Conservation (phyloP, 2,888 invertebrate genomes). For the Vanessa cardui region DNA sequence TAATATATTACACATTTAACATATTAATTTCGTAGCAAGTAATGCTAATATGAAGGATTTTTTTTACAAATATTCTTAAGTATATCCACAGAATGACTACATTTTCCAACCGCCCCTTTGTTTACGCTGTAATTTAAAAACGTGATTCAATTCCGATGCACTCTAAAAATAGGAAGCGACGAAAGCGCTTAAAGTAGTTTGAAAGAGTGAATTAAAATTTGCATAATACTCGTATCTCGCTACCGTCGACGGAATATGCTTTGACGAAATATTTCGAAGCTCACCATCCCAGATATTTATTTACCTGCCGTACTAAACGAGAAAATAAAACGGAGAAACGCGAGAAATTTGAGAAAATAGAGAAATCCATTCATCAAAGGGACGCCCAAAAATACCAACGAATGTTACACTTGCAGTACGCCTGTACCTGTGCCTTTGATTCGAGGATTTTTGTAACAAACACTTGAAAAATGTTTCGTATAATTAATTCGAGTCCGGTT, state of each 20-base stretch:
- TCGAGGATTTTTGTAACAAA: conserved; percentile 28
- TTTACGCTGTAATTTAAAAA: conserved; percentile 27
- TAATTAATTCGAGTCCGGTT: conserved; percentile 24
- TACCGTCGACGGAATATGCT: conserved; percentile 37
- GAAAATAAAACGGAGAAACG: conserved; percentile 14
- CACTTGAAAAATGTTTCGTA: conserved; percentile 25
- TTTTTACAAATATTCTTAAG: background rate
- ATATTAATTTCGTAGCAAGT: too few relatives aligned
- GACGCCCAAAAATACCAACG: conserved; percentile 22
- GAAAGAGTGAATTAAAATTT: conserved; percentile 34
- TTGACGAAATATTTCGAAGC: conserved; percentile 36
- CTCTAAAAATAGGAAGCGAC: conserved; percentile 27
- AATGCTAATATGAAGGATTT: background rate
- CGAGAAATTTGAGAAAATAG: background rate
- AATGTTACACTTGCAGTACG: conserved; percentile 1
- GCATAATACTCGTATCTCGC: conserved; percentile 22
- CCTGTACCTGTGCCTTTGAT: conserved; percentile 15
- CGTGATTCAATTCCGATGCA: conserved; percentile 28
- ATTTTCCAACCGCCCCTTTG: conserved; percentile 16
- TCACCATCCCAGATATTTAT: conserved; percentile 27
- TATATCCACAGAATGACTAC: conserved; percentile 8
- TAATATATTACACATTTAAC: too few relatives aligned
- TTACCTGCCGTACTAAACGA: conserved; percentile 21
- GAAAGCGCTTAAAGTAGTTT: conserved; percentile 28
- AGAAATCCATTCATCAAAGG: conserved; percentile 23